Evolutionary conservation across 2,797 vertebrate genomes (phyloP).

Genomic region (Tarsius wallacei): DNA sequence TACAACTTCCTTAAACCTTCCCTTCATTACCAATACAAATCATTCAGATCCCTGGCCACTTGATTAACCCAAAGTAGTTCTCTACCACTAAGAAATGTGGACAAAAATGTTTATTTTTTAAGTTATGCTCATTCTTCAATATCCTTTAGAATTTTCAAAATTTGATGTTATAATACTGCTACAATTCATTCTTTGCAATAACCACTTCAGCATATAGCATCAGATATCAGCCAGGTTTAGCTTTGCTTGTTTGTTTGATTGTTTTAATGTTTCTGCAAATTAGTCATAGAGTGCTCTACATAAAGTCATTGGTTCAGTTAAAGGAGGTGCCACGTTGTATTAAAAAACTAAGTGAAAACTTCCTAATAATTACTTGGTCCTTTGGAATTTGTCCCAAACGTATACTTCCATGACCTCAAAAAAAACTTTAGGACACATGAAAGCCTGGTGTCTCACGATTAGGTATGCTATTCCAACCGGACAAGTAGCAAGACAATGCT

Average conservation of each 20-base stretch:
- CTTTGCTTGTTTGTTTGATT: not conserved
- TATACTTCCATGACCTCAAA: not conserved
- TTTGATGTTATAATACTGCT: not conserved
- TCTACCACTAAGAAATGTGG: not conserved
- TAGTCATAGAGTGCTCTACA: not conserved
- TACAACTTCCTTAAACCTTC: not conserved
- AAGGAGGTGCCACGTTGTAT: not conserved
- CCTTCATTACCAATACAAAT: not conserved
- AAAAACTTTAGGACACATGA: not conserved
- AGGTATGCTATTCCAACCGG: not conserved
- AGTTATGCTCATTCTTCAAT: not conserved
- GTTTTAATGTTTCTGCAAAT: not conserved
- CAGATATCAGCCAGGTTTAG: not conserved
- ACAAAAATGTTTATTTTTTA: not conserved
- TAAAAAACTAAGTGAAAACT: not conserved
- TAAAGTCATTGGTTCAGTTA: not conserved
- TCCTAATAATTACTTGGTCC: not conserved
- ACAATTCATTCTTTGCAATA: not conserved
- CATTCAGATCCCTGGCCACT: not conserved
- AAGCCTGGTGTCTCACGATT: not conserved
- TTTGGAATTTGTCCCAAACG: not conserved
- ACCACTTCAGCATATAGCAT: not conserved
- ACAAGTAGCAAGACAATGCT: not conserved
- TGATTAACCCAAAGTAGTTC: not conserved
- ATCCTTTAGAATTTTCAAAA: not conserved